phyloP scores from a whole-genome alignment of 2,113 vertebrate species.

The Pyxicephalus adspersus region DNA sequence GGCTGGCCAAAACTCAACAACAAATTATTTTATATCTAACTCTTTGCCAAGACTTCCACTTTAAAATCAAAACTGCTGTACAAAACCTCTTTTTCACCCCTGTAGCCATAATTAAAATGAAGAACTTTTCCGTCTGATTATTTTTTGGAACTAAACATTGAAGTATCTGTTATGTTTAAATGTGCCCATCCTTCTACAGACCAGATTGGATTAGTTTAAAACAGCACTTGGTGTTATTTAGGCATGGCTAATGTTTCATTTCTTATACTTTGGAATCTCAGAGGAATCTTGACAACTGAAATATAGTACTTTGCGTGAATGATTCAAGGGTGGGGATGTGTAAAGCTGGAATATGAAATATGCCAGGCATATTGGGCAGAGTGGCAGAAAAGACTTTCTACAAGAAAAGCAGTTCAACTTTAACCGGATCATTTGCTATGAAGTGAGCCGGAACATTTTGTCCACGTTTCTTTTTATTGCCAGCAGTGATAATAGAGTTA shows the following conservation, averaged over 20 bases:
- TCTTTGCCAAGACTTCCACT: no score
- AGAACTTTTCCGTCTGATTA: background rate
- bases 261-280: slow-evolving; percentile 22
- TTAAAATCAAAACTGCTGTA: no score
- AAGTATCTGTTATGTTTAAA: slow-evolving; percentile 16
- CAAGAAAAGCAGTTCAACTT: background rate
- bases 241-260: slow-evolving; percentile 16
- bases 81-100: no score
- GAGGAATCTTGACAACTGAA: slow-evolving; percentile 19
- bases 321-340: slow-evolving; percentile 7
- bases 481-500: slow-evolving; percentile 32
- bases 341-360: background rate
- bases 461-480: background rate
- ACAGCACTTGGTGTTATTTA: slow-evolving; percentile 15
- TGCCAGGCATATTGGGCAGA: background rate
- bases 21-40: no score
- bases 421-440: background rate
- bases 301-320: slow-evolving; percentile 2
- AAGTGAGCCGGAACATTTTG: slow-evolving; percentile 2
- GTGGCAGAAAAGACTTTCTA: background rate
- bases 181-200: background rate
- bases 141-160: background rate
- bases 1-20: no score
- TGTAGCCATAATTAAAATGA: no score
- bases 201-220: slow-evolving; percentile 16